phyloP scores from a whole-genome alignment of 2,797 vertebrate species.

The Pelobates cultripes region DNA sequence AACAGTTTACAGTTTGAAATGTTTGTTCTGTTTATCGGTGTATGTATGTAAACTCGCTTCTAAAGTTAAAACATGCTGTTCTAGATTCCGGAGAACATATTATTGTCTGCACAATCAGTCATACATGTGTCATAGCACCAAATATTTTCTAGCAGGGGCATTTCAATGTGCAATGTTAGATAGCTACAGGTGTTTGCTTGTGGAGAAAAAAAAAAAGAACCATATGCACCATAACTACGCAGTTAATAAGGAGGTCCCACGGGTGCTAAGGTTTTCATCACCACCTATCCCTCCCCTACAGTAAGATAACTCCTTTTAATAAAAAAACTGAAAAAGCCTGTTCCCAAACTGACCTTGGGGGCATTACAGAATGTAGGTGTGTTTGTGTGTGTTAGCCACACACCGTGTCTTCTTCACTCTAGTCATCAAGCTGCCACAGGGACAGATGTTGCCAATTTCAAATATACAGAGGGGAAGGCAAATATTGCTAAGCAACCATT shows the following conservation, averaged over 20 bases:
- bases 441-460: constrained; percentile 75
- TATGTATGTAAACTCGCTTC: no score
- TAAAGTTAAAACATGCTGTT: no score
- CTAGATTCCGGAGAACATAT: no score
- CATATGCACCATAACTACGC: background rate
- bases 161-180: background rate
- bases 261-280: constrained; percentile 46
- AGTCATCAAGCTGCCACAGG: constrained; percentile 67
- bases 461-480: constrained; percentile 70
- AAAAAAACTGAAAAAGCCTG: constrained; percentile 31
- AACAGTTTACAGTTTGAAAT: no score
- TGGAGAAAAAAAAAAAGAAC: background rate
- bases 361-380: constrained; percentile 40
- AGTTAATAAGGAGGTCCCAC: constrained; percentile 49
- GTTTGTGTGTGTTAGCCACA: constrained; percentile 56
- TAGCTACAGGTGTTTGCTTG: constrained; percentile 46
- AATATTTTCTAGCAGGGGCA: no score
- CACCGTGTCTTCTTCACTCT: constrained; percentile 26
- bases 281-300: constrained; percentile 38
- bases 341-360: constrained; percentile 20
- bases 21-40: no score
- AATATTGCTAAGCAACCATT: constrained; percentile 78
- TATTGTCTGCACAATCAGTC: no score
- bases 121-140: no score
- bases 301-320: constrained; percentile 23